Base-by-base conservation (phyloP, 64 coral and sea anemone genomes). In the Platygyra sinensis region DNA sequence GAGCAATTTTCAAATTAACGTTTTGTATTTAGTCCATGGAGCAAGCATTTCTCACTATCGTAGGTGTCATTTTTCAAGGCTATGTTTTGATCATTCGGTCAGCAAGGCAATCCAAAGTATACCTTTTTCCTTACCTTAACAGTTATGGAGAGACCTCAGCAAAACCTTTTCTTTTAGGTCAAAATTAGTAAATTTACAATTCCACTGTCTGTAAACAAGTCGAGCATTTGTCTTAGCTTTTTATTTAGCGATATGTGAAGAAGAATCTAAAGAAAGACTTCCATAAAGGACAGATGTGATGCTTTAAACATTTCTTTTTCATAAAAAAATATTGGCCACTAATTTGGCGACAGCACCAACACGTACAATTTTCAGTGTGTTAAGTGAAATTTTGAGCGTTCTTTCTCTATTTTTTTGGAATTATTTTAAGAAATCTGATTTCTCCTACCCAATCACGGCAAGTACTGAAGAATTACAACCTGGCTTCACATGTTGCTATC, bases 271-370 rank as follows among this genome's bases (percentile, higher is more conserved):
- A 85, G 62, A 69, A 72, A 72, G 63, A 63, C 10, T 85, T 85
- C 81, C 63, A 85, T 85, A 85, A 71, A 67, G 38, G 63, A 24
- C 81, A 85, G 81, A 85, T 85, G 81, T 85, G 81, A 72, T 51
- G 39, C 22, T n/a, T 51, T 36, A n/a, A 51, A 24, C 36, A 25
- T 30, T 51, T 38, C 33, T n/a, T 25, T 71, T 71, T 85, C 33
- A 25, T 65, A 36, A 20, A 17, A 83, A 11, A 65, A 63, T 42
- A 65, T 39, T 65, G 30, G 14, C 59, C 19, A 5, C 36, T 77
- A 15, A n/a, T 69, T n/a, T 69, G 65, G 25, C 22, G 9, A 69
- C 65, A n/a, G 10, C 2, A 69, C 9, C 22, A 69, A 69, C 22
- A 69, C 24, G 9, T 69, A n/a, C 20, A 69, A n/a, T 25, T 10